Conservation (phyloP, 2,113 vertebrate species). For the Daboia siamensis region DNA sequence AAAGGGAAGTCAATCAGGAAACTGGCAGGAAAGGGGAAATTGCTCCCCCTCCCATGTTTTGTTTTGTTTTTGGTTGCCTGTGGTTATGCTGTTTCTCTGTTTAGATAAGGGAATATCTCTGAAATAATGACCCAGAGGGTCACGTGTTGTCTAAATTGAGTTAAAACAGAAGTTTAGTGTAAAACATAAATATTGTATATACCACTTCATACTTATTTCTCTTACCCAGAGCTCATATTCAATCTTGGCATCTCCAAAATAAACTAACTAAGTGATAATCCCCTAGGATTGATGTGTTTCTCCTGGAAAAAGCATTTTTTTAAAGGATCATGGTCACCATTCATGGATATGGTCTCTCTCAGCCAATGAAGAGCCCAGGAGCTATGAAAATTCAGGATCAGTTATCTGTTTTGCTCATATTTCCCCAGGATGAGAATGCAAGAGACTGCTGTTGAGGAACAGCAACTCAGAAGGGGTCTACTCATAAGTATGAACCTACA, state of each 20-base stretch:
- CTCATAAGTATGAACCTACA: background rate
- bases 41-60: background rate
- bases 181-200: background rate
- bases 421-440: background rate
- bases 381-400: background rate
- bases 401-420: background rate
- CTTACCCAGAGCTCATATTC: background rate
- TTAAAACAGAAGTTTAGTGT: background rate
- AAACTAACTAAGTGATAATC: background rate
- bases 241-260: background rate
- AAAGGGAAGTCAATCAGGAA: background rate
- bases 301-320: background rate
- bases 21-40: background rate
- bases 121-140: background rate
- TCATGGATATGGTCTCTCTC: background rate
- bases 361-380: background rate
- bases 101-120: background rate
- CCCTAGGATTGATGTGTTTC: background rate
- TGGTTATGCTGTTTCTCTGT: background rate
- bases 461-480: background rate
- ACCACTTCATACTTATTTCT: background rate
- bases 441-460: background rate
- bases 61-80: background rate
- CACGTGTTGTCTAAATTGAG: background rate
- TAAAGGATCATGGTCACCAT: background rate